A percentile compares a stretch with the other conserved stretches of the same genome.
These are phyloP conservation scores for Platycnemis pennipes DNA, from an alignment of 2,888 invertebrate genomes.

Conservation along the genomic window DNA sequence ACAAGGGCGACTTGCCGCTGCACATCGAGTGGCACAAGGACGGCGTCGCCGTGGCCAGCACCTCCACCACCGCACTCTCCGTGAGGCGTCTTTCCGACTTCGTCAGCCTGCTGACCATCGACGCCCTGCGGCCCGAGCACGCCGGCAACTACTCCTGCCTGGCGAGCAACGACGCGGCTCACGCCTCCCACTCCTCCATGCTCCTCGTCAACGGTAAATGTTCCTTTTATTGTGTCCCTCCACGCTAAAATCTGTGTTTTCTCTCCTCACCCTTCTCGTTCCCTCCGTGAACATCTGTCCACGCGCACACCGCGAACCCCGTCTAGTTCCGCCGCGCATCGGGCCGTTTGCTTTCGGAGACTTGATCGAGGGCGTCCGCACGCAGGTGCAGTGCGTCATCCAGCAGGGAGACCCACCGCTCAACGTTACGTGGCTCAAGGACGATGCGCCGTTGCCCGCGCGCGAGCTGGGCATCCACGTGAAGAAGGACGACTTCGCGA, in stretches of 20 bases:
- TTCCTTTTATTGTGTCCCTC: background rate
- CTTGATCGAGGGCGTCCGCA: slow-evolving; percentile 74
- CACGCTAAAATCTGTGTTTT: background rate
- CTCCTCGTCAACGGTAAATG: slow-evolving; percentile 76
- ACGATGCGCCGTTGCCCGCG: slow-evolving; percentile 78
- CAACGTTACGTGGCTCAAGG: slow-evolving; percentile 79
- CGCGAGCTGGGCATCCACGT: slow-evolving; percentile 76
- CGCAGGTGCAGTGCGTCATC: slow-evolving; percentile 79
- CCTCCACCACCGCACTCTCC: slow-evolving; percentile 71
- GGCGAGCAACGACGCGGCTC: slow-evolving; percentile 73
- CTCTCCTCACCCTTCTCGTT: background rate
- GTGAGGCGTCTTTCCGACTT: slow-evolving; percentile 74
- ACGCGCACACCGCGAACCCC: background rate
- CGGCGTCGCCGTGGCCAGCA: slow-evolving; percentile 72
- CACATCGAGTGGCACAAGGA: slow-evolving; percentile 77
- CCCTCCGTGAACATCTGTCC: background rate
- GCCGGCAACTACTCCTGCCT: slow-evolving; percentile 73
- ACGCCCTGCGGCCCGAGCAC: slow-evolving; percentile 72
- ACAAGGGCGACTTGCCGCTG: slow-evolving; percentile 75
- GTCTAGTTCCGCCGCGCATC: slow-evolving; percentile 74
- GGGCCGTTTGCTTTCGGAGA: slow-evolving; percentile 76
- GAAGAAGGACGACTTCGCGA: slow-evolving; percentile 76
- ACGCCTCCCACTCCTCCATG: slow-evolving; percentile 74
- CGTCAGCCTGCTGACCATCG: slow-evolving; percentile 74
- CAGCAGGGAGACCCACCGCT: slow-evolving; percentile 80